phyloP scores from a whole-genome alignment of 2,888 invertebrate species.

The Mesopsocus fuscifrons region DNA sequence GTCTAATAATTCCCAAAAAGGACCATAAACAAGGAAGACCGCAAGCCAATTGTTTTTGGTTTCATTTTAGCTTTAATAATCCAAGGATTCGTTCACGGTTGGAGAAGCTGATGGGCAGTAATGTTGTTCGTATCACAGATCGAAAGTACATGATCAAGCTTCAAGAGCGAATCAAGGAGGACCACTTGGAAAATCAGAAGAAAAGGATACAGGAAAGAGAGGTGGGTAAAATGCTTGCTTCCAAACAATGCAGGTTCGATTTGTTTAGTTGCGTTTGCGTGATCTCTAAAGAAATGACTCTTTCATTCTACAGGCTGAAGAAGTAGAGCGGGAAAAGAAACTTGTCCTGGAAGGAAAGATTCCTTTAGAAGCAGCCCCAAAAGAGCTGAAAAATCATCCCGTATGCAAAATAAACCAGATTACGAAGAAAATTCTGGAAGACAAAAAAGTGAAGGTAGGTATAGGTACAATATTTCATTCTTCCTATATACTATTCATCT shows the following conservation, averaged over 20 bases:
- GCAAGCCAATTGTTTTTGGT: no score
- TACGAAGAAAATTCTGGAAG: slow-evolving; percentile 17
- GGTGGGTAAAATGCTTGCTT: slow-evolving; percentile 26
- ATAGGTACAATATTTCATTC: not conserved
- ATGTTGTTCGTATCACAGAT: slow-evolving; percentile 45
- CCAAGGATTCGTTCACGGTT: slow-evolving; percentile 41
- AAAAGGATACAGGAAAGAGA: slow-evolving; percentile 40
- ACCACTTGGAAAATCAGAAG: slow-evolving; percentile 41
- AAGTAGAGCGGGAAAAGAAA: slow-evolving; percentile 46
- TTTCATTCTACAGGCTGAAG: slow-evolving; percentile 38
- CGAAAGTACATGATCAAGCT: slow-evolving; percentile 44
- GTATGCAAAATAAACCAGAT: slow-evolving; percentile 32
- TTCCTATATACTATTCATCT: no score
- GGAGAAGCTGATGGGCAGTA: slow-evolving; percentile 50
- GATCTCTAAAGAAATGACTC: no score
- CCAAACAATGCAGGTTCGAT: no score
- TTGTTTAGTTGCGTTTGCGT: not conserved
- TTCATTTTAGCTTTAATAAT: slow-evolving; percentile 44
- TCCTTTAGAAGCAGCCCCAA: slow-evolving; percentile 42
- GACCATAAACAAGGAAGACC: no score
- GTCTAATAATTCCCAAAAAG: no score
- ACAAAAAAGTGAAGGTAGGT: slow-evolving; percentile 19
- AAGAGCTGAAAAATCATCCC: slow-evolving; percentile 43
- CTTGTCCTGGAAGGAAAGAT: slow-evolving; percentile 46
- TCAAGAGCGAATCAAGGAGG: slow-evolving; percentile 39